phyloP scores from a whole-genome alignment of 2,113 vertebrate species.

The Chloropsis hardwickii region DNA sequence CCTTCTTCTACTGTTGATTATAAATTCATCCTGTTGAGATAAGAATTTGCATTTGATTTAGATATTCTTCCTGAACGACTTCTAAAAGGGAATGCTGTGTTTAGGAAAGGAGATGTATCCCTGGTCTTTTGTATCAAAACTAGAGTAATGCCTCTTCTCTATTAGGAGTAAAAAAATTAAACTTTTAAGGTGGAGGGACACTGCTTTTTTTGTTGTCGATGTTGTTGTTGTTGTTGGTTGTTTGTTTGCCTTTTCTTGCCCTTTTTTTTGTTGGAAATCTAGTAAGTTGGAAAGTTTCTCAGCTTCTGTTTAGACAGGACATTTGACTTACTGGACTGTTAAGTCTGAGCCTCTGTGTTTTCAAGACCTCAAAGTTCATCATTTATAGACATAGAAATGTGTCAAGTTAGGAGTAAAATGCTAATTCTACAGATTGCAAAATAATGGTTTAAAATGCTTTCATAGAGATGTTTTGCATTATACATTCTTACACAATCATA shows the following conservation, averaged over 20 bases:
- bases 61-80: not conserved
- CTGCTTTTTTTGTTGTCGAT: accelerated
- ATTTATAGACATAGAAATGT: not conserved
- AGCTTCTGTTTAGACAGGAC: not conserved
- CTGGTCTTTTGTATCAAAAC: not conserved
- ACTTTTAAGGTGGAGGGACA: not conserved
- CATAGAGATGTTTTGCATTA: not conserved
- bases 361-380: not conserved
- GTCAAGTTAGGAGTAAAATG: not conserved
- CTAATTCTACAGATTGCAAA: not conserved
- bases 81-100: not conserved
- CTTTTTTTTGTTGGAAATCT: not conserved
- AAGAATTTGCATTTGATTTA: not conserved
- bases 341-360: not conserved
- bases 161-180: not conserved
- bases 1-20: not conserved
- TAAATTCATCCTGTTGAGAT: not conserved
- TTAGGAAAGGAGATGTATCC: not conserved
- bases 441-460: not conserved
- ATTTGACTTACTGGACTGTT: not conserved
- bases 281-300: not conserved
- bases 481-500: not conserved
- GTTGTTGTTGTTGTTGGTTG: not conserved
- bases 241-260: too few relatives aligned
- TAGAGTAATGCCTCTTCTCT: not conserved